Percentiles rank a stretch among this genome's conserved stretches.
phyloP scores from a whole-genome alignment of 2,797 vertebrate genomes.

The Argya squamiceps region DNA sequence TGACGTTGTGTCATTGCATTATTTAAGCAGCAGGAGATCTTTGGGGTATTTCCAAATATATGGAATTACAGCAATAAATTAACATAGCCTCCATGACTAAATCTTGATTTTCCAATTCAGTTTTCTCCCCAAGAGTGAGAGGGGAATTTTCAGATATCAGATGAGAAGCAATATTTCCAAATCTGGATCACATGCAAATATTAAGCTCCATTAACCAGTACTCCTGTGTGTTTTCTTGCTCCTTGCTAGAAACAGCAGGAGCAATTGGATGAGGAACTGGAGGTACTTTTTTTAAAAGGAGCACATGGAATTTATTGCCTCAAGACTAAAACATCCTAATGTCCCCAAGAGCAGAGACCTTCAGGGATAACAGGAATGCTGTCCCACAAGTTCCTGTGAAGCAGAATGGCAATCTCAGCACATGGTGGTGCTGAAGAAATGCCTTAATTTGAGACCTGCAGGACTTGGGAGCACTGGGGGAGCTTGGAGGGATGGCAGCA shows the following conservation, averaged over 20 bases:
- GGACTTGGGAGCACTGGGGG: rapidly evolving
- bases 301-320: not conserved
- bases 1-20: not conserved
- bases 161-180: not conserved
- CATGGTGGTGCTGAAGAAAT: slow-evolving; percentile 46
- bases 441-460: not conserved
- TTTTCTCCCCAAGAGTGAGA: not conserved
- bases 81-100: not conserved
- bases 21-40: not conserved
- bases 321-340: not conserved
- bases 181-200: not conserved
- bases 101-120: not conserved
- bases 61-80: not conserved
- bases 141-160: not conserved
- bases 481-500: not conserved
- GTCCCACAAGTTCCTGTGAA: not conserved
- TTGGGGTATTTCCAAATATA: not conserved
- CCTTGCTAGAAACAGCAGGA: not conserved
- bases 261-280: not conserved
- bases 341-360: not conserved
- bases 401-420: not conserved
- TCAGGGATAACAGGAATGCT: not conserved
- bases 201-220: not conserved
- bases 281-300: not conserved
- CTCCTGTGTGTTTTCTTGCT: not conserved